Evolutionary conservation across 2,888 invertebrate genomes (phyloP), one percentile per base, ranked within the genome.

Genomic region (Thalpophila matura): DNA sequence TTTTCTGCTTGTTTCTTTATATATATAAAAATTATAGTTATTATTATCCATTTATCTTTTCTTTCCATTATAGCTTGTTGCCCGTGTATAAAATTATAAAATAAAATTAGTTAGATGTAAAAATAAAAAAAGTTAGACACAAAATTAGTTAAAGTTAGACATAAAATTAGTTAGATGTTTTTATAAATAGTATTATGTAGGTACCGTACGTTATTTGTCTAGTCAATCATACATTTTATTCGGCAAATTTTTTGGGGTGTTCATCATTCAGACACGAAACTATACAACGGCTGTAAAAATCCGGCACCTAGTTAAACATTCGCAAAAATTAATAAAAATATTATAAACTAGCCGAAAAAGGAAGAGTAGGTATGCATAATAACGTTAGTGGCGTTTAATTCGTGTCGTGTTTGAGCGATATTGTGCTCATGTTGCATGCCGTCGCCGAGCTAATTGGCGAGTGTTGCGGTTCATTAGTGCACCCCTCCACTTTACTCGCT

Each of bases 391-490:
- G 43, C 54, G 38, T 38, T 69, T 65, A 56, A 22, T 29, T 14
- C 35, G 10, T 50, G 16, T 55, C 31, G 43, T 16, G 9, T 61
- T 27, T 67, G 27, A 42, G 22, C 7, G 18, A 16, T 33, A 24
- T 16, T 40, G 24, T 29, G 35, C 33, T 59, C 46, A 67, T 42
- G 50, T 68, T 42, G 46, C 45, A 50, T 14, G 37, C 24, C 20
- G 31, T 68, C 12, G 53, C 33, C 12, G 4, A 18, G 33, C 45
- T 72, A 77, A 72, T 77, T 67, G 68, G 63, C 51, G 58, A 54
- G 56, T 62, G 49, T 60, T 65, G 51, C 33, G 53, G 49, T 72
- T 72, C 71, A 75, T 75, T 75, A 76, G 73, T 53, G 54, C 50
- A 54, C 35, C 58, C 45, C 58, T 65, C 45, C 38, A 67, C 71